Percentiles rank a stretch among this genome's conserved stretches.
phyloP scores from a whole-genome alignment of 1,140 invertebrate genomes.

The Lordiphosa collinella region DNA sequence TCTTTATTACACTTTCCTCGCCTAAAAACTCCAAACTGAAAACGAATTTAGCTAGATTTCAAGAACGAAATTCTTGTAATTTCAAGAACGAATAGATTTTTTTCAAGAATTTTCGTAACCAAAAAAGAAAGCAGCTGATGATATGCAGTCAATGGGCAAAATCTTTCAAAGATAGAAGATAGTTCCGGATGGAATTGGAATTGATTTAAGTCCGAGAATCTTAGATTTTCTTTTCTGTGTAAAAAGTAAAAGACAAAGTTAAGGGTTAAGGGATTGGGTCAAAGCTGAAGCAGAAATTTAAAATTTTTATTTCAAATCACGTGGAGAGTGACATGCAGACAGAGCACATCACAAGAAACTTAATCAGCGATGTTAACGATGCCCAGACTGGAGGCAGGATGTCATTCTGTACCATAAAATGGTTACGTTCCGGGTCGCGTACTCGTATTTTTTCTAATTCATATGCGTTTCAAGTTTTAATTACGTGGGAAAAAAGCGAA shows the following conservation, averaged over 20 bases:
- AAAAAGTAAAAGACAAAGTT: conserved; percentile 27
- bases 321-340: conserved; percentile 65
- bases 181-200: too few species aligned
- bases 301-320: conserved; percentile 74
- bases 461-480: conserved; percentile 78
- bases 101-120: too few species aligned
- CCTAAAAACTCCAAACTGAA: too few species aligned
- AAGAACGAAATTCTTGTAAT: too few species aligned
- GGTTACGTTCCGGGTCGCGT: conserved; percentile 49
- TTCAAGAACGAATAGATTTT: too few species aligned
- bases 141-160: too few species aligned
- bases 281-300: conserved; percentile 38
- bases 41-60: too few species aligned
- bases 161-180: too few species aligned
- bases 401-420: conserved; percentile 50
- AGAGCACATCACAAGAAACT: conserved; percentile 71
- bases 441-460: conserved; percentile 71
- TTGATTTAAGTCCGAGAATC: too few species aligned
- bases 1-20: too few species aligned
- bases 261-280: conserved; percentile 1
- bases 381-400: conserved; percentile 54
- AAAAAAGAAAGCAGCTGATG: too few species aligned
- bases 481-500: conserved; percentile 65
- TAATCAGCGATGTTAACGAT: conserved; percentile 77
- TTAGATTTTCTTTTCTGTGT: too few species aligned